Evolutionary conservation across 2,113 vertebrate genomes (phyloP).

Genomic region (Orycteropus afer): DNA sequence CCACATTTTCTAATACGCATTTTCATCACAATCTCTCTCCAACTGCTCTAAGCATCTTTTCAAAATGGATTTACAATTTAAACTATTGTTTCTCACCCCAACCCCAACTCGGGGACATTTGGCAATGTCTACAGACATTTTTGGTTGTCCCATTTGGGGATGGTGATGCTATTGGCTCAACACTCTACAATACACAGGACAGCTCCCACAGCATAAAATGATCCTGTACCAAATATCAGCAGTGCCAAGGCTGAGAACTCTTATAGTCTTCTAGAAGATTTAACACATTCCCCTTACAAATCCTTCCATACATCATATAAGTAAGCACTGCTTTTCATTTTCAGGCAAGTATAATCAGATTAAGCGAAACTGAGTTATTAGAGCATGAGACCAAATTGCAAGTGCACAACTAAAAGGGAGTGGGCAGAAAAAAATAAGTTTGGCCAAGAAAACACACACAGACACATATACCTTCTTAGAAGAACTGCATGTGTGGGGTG

Average conservation of each 20-base stretch:
- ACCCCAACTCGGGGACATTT: neutral
- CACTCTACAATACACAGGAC: neutral
- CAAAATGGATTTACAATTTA: constrained; percentile 4
- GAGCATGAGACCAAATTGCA: constrained; percentile 45
- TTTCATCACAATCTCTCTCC: neutral
- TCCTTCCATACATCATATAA: constrained; percentile 54
- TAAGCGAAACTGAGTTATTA: constrained; percentile 58
- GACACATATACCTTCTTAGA: neutral
- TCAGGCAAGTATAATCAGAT: constrained; percentile 64
- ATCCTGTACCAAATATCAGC: neutral
- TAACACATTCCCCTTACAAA: constrained; percentile 38
- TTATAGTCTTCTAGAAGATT: constrained; percentile 28
- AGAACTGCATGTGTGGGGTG: neutral
- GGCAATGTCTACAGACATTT: constrained; percentile 14
- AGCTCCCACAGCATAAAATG: neutral
- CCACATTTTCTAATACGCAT: neutral
- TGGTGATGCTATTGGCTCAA: neutral
- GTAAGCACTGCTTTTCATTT: constrained; percentile 65
- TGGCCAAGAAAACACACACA: neutral
- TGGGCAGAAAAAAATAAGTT: constrained; percentile 30
- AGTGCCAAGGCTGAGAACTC: constrained; percentile 25
- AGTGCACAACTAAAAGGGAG: constrained; percentile 27
- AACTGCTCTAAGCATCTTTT: neutral
- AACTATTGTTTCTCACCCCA: neutral
- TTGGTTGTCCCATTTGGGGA: neutral